A percentile compares a stretch with the other conserved stretches of the same genome.
These are phyloP conservation scores for Macropis europaea DNA, from an alignment of 2,888 invertebrate genomes.

Conservation along the genomic window DNA sequence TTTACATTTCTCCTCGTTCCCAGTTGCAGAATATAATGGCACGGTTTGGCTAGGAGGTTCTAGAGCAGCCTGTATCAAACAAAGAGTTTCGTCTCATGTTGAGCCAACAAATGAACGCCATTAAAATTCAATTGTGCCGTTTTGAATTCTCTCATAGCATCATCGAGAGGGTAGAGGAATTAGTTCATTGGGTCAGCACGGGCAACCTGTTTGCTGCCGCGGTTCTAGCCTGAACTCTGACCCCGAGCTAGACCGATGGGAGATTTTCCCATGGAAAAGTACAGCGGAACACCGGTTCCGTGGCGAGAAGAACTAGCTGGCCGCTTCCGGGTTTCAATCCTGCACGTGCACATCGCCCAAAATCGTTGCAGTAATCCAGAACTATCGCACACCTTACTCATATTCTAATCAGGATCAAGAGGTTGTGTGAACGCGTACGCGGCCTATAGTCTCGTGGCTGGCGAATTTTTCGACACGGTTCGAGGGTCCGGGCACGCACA, in stretches of 20 bases:
- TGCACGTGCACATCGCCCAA: conserved; percentile 51
- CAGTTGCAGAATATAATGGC: too few relatives aligned
- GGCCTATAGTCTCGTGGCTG: conserved; percentile 70
- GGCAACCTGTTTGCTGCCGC: conserved; percentile 56
- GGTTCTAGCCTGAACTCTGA: conserved; percentile 56
- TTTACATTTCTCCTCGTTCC: too few relatives aligned
- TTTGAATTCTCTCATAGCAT: conserved; percentile 23
- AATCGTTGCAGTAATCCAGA: conserved; percentile 35
- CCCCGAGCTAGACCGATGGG: conserved; percentile 35
- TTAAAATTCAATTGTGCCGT: neutral
- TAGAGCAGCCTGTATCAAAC: too few relatives aligned
- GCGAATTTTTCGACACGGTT: conserved; percentile 63
- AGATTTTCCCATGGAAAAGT: conserved; percentile 75
- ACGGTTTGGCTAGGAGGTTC: too few relatives aligned
- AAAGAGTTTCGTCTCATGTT: too few relatives aligned
- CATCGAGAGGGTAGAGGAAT: conserved; percentile 33
- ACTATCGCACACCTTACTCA: conserved; percentile 55
- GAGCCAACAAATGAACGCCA: too few relatives aligned
- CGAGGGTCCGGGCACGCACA: conserved; percentile 11
- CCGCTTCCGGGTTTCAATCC: conserved; percentile 63
- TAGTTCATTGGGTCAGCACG: conserved; percentile 56
- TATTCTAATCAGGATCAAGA: conserved; percentile 80
- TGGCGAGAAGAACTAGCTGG: conserved; percentile 18
- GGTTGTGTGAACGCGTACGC: conserved; percentile 77
- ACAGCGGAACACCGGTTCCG: conserved; percentile 63